Evolutionary conservation across 2,113 vertebrate species (phyloP), one percentile per base, ranked within the genome.

Genomic region (Etheostoma spectabile): DNA sequence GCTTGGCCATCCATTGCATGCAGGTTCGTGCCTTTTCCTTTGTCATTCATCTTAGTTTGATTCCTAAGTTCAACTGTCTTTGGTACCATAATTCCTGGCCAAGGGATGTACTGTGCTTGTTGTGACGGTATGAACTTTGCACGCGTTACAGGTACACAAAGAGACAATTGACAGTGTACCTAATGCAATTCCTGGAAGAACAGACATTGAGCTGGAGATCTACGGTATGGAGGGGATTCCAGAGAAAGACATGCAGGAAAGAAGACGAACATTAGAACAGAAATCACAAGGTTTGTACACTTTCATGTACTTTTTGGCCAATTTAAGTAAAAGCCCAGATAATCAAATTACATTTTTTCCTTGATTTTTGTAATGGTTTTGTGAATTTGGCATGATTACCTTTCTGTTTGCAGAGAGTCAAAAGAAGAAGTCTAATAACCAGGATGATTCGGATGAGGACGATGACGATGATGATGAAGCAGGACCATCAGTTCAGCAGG

Each of bases 211-310:
- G 88, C 93, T 99, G 95, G 98, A 99, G 94, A 99, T 99, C 83
- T 99, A 99, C 61, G 98, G 98, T 63, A 99, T 99, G 98, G 98
- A 99, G 80, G 98, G 98, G 73, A 99, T 99, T 94, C 98, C 98
- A 80, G 98, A 99, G 77, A 99, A 99, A 92, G 98, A 99, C 65
- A 98, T 99, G 97, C 98, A 99, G 88, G 98, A 99, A 80, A 95
- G 98, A 83, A 95, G 98, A 68, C 90, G 97, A 46, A 93, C 98
- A 38, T 95, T 99, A 87, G 98, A 99, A 93, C 98, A 99, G 84
- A 99, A 99, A 93, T 98, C 98, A 60, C 97, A 98, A 96, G 98
- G 98, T 99, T 56, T 48, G 90, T 69, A 51, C 38, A 30, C 0
- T 12, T 45, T 3, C 0, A 42, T 51, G 8, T n/a, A 19, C 18